Conservation (phyloP, 1,140 invertebrate species). For the Tetramorium parvispinum region DNA sequence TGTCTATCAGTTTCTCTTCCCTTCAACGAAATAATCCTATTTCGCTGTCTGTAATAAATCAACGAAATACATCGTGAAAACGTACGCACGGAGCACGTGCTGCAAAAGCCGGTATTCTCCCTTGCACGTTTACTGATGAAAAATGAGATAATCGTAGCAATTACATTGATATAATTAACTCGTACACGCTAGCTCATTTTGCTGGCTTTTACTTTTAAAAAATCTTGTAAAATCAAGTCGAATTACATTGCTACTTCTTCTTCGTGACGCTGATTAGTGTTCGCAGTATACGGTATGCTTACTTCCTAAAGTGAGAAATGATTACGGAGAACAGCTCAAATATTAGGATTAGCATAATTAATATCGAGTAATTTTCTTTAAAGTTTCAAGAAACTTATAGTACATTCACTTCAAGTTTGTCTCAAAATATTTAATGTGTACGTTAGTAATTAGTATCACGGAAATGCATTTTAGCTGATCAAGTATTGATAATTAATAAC, state of each 20-base stretch:
- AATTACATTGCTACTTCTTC: neutral
- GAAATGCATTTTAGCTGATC: neutral
- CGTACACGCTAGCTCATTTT: neutral
- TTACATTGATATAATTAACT: conserved; percentile 39
- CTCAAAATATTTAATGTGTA: neutral
- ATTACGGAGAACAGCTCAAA: neutral
- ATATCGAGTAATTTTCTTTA: conserved; percentile 4
- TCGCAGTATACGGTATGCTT: neutral
- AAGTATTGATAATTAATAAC: conserved; percentile 12
- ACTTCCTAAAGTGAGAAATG: neutral
- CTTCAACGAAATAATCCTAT: conserved; percentile 33
- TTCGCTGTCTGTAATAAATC: conserved; percentile 41
- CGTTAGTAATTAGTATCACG: neutral
- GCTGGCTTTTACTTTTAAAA: neutral
- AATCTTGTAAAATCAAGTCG: neutral
- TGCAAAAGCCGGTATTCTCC: neutral
- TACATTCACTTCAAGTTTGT: neutral
- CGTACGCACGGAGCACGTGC: neutral
- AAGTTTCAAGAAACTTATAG: neutral
- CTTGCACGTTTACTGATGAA: neutral
- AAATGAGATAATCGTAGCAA: conserved; percentile 42
- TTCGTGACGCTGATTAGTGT: neutral
- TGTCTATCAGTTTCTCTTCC: conserved; percentile 45
- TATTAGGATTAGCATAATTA: neutral
- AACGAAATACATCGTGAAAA: conserved; percentile 20